phyloP scores from a whole-genome alignment of 2,888 invertebrate species.

The Drosophila mettleri region DNA sequence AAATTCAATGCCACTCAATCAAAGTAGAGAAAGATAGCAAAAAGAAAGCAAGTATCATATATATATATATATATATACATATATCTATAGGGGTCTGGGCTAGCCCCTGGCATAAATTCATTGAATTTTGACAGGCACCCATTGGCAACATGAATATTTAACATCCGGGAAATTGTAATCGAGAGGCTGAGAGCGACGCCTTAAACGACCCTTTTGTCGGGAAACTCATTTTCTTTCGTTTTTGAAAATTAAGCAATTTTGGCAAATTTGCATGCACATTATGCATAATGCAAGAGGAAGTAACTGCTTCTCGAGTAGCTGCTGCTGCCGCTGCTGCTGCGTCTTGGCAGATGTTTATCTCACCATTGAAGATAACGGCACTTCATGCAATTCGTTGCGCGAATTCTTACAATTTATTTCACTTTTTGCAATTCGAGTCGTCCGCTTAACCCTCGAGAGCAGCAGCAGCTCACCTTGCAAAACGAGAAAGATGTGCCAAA shows the following conservation, averaged over 20 bases:
- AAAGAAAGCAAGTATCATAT: conserved; percentile 9
- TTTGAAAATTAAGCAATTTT: conserved; percentile 71
- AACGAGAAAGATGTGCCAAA: conserved; percentile 37
- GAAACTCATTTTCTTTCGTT: not conserved
- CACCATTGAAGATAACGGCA: conserved; percentile 45
- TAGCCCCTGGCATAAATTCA: conserved; percentile 66
- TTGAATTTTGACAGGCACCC: conserved; percentile 71
- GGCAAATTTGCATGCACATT: conserved; percentile 77
- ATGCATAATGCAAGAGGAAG: conserved; percentile 59
- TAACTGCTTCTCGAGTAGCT: conserved; percentile 5
- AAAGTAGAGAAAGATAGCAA: conserved; percentile 16
- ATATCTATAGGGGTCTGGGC: conserved; percentile 52
- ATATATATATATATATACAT: too few species aligned
- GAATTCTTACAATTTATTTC: conserved; percentile 36
- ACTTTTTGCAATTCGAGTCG: conserved; percentile 59
- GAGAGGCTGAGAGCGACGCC: conserved; percentile 40
- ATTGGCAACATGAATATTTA: conserved; percentile 57
- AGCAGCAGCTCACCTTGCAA: conserved; percentile 19
- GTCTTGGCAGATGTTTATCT: conserved; percentile 52
- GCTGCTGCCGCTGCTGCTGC: not conserved
- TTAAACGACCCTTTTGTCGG: conserved; percentile 20
- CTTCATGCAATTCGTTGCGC: conserved; percentile 71
- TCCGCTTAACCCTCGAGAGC: conserved; percentile 69
- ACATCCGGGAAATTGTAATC: conserved; percentile 81
- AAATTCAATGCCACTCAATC: conserved; percentile 50